phyloP scores from a whole-genome alignment of 2,113 vertebrate species.

The Notarius quadriscutis region DNA sequence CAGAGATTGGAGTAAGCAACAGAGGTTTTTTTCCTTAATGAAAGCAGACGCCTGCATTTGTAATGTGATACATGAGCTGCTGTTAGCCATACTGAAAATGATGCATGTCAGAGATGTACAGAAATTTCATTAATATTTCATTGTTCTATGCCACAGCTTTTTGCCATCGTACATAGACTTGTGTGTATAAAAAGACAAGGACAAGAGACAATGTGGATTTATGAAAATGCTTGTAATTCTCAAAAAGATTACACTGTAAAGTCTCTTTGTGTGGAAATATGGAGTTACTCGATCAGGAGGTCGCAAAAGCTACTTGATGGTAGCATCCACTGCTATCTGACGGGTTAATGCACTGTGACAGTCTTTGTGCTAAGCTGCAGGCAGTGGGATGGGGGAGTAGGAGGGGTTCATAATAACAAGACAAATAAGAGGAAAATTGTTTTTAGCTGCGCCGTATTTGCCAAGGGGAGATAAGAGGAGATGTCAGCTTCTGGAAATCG shows the following conservation, averaged over 20 bases:
- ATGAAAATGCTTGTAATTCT: constrained; percentile 1
- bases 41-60: background rate
- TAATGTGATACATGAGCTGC: background rate
- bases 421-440: constrained; percentile 58
- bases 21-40: background rate
- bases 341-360: constrained; percentile 45
- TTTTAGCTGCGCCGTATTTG: constrained; percentile 54
- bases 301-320: constrained; percentile 53
- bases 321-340: constrained; percentile 46
- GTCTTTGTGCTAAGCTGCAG: constrained; percentile 46
- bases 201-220: background rate
- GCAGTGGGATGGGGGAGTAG: constrained; percentile 49
- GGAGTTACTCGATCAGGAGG: constrained; percentile 42
- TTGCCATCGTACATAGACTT: background rate
- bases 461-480: constrained; percentile 56
- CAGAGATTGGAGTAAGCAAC: background rate
- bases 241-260: background rate
- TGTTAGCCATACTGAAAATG: background rate
- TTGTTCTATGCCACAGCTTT: background rate
- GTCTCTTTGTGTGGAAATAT: constrained; percentile 18
- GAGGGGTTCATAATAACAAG: constrained; percentile 51
- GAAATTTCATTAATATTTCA: background rate
- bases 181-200: constrained; percentile 2
- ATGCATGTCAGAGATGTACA: background rate
- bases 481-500: constrained; percentile 52